Conservation (phyloP, 2,888 invertebrate species). For the Hetaerina titia region DNA sequence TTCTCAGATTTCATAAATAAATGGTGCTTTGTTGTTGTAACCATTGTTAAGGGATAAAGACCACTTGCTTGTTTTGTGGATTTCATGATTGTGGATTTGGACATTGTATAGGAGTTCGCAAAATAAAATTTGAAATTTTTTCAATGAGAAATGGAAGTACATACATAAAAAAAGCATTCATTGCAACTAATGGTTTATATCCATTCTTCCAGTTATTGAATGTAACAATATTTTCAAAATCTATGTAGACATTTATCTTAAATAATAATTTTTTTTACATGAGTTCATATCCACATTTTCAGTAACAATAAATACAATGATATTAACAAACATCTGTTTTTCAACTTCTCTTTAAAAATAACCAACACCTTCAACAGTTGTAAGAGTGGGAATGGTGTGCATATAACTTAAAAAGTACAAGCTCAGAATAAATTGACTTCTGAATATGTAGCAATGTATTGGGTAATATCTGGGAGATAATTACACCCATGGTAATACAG, state of each 20-base stretch:
- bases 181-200: background rate
- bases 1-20: background rate
- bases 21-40: conserved; percentile 29
- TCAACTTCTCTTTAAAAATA: conserved; percentile 43
- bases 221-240: conserved; percentile 25
- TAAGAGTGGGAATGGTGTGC: conserved; percentile 36
- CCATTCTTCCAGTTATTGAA: background rate
- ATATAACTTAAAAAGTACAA: background rate
- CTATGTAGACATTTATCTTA: conserved; percentile 61
- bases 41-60: background rate
- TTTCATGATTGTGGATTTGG: background rate
- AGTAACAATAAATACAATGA: conserved; percentile 65
- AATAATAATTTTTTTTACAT: conserved; percentile 62
- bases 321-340: conserved; percentile 47
- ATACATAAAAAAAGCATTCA: background rate
- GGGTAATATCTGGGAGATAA: conserved; percentile 18
- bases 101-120: too few species aligned
- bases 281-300: conserved; percentile 54
- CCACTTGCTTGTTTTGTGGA: background rate
- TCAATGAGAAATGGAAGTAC: background rate
- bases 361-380: conserved; percentile 40
- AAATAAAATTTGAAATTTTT: too few species aligned
- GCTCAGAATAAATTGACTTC: background rate
- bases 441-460: conserved; percentile 1
- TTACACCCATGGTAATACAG: conserved; percentile 11